phyloP scores from a whole-genome alignment of 2,888 invertebrate species.

The Papilio elwesi region DNA sequence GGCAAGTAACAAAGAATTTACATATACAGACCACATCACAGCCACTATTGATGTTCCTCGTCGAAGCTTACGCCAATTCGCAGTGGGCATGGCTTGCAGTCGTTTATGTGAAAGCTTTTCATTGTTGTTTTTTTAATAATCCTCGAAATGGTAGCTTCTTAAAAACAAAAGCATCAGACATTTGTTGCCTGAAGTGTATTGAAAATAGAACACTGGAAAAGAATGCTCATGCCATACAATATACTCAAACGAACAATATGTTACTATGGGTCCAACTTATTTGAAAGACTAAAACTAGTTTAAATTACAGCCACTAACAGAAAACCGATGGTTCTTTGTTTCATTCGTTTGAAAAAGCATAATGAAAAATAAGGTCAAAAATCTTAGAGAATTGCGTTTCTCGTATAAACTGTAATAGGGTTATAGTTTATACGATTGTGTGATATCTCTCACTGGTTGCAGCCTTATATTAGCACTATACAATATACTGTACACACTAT shows the following conservation, averaged over 20 bases:
- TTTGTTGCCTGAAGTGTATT: conserved; percentile 32
- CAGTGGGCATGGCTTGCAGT: conserved; percentile 25
- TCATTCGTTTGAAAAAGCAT: no score
- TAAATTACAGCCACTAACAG: not conserved
- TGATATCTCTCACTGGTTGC: no score
- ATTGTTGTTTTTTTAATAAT: conserved; percentile 33
- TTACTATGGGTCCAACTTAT: not conserved
- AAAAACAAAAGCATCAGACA: conserved; percentile 31
- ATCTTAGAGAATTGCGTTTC: no score
- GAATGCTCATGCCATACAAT: conserved; percentile 12
- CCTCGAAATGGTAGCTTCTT: conserved; percentile 32
- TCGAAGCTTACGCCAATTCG: conserved; percentile 35
- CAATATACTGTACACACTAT: no score
- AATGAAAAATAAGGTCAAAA: no score
- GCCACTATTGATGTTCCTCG: conserved; percentile 30
- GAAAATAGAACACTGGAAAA: conserved; percentile 23
- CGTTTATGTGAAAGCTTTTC: conserved; percentile 36
- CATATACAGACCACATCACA: not conserved
- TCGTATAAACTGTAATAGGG: no score
- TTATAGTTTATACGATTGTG: no score
- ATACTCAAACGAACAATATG: conserved; percentile 11
- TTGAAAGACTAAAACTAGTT: not conserved
- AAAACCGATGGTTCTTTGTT: no score
- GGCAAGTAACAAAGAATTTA: not conserved
- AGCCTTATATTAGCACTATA: no score